phyloP scores from a whole-genome alignment of 2,888 invertebrate genomes.

The Cabera pusaria region DNA sequence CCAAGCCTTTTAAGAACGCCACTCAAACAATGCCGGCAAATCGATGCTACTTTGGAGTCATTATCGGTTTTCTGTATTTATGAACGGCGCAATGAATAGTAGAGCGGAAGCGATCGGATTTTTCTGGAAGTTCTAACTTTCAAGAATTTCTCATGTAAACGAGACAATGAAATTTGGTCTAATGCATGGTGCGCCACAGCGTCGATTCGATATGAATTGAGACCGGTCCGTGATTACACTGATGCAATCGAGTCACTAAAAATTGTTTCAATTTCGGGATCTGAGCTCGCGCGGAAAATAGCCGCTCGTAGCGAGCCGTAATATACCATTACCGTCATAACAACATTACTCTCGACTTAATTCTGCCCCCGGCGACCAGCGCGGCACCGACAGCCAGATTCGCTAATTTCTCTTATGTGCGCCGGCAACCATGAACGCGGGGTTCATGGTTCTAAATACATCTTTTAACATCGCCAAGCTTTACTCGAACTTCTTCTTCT shows the following conservation, averaged over 20 bases:
- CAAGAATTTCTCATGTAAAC: slow-evolving; percentile 15
- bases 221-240: slow-evolving; percentile 45
- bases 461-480: slow-evolving; percentile 8
- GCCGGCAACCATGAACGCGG: slow-evolving; percentile 40
- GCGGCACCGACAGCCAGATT: slow-evolving; percentile 50
- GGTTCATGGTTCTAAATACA: slow-evolving; percentile 41
- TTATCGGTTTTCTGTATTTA: slow-evolving; percentile 30
- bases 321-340: slow-evolving; percentile 75
- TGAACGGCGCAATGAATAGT: slow-evolving; percentile 21
- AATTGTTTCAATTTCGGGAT: slow-evolving; percentile 70
- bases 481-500: too few relatives aligned
- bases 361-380: slow-evolving; percentile 59
- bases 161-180: slow-evolving; percentile 16
- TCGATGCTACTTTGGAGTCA: slow-evolving; percentile 30
- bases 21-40: slow-evolving; percentile 32
- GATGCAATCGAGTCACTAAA: slow-evolving; percentile 70
- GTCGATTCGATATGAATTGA: slow-evolving; percentile 29
- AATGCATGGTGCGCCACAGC: slow-evolving; percentile 8
- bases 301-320: slow-evolving; percentile 62
- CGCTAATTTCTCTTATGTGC: slow-evolving; percentile 55
- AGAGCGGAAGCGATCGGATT: slow-evolving; percentile 10
- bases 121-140: slow-evolving; percentile 11
- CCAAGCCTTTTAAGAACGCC: slow-evolving; percentile 35
- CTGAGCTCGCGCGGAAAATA: slow-evolving; percentile 63
- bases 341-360: slow-evolving; percentile 78